Percentiles rank a stretch among this genome's conserved stretches.
These are phyloP conservation scores for Bucorvus abyssinicus DNA, from an alignment of 2,797 vertebrate species.

Conservation along the genomic window DNA sequence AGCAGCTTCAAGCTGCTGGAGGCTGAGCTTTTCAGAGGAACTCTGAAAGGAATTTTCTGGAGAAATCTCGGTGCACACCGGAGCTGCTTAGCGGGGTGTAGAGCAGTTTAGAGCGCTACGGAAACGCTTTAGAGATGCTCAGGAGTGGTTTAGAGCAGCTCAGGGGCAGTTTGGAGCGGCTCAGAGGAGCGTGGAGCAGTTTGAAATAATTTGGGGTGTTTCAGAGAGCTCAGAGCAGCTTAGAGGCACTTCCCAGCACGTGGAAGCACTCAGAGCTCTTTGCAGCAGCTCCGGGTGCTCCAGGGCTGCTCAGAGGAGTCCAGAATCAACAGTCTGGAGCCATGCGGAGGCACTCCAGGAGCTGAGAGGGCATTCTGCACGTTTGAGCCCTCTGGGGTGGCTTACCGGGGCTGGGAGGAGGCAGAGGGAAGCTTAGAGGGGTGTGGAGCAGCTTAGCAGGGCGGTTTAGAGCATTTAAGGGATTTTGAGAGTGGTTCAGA, in stretches of 20 bases:
- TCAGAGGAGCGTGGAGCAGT: background rate
- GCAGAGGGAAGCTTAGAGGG: background rate
- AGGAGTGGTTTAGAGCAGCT: background rate
- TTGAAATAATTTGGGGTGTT: background rate
- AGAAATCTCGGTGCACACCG: background rate
- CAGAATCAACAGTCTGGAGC: background rate
- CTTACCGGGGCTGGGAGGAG: background rate
- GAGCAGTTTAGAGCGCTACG: background rate
- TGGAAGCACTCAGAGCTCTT: background rate
- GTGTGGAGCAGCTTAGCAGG: constrained; percentile 9
- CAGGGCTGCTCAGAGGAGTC: background rate
- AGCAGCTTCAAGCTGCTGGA: background rate
- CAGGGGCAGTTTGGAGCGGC: background rate
- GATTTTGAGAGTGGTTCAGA: background rate
- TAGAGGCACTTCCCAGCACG: background rate
- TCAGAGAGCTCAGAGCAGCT: background rate
- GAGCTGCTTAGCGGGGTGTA: background rate
- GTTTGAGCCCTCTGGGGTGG: background rate
- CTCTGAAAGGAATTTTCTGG: background rate
- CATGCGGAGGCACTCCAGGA: background rate
- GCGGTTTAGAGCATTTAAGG: background rate
- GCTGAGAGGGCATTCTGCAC: background rate
- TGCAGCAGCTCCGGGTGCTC: background rate
- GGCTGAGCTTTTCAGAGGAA: background rate
- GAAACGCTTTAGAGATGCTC: background rate